Conservation (phyloP, 2,888 invertebrate genomes). For the Acleris laterana region DNA sequence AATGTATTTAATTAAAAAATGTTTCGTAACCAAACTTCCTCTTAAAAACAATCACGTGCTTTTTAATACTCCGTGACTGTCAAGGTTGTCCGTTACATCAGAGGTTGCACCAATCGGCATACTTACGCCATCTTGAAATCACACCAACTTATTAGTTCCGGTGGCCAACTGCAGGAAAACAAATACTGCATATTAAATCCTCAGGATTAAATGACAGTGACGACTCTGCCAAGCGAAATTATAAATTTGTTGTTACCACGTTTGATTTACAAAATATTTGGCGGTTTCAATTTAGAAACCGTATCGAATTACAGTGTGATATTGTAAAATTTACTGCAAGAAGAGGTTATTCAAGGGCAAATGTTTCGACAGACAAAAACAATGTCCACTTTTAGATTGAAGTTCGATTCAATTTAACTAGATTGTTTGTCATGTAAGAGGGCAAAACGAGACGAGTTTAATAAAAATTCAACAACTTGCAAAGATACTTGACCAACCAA, state of each 20-base stretch:
- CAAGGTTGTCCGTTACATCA: constrained; percentile 34
- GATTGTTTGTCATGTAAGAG: no score
- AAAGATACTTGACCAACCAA: no score
- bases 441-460: no score
- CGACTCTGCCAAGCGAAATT: neutral
- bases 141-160: constrained; percentile 11
- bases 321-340: constrained; percentile 17
- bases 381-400: no score
- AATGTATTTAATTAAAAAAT: no score
- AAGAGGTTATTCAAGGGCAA: constrained; percentile 10
- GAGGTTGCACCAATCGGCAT: constrained; percentile 13
- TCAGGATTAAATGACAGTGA: neutral
- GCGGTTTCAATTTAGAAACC: neutral
- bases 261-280: constrained; percentile 5
- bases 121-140: constrained; percentile 2
- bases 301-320: constrained; percentile 8
- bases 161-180: constrained; percentile 2
- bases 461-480: no score
- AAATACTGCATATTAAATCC: constrained; percentile 4
- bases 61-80: constrained; percentile 17
- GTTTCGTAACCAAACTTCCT: neutral
- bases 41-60: constrained; percentile 8
- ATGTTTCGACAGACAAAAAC: no score
- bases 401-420: no score
- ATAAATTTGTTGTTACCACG: neutral